Evolutionary conservation across 2,797 vertebrate genomes (phyloP).

Genomic region (Choloepus didactylus): DNA sequence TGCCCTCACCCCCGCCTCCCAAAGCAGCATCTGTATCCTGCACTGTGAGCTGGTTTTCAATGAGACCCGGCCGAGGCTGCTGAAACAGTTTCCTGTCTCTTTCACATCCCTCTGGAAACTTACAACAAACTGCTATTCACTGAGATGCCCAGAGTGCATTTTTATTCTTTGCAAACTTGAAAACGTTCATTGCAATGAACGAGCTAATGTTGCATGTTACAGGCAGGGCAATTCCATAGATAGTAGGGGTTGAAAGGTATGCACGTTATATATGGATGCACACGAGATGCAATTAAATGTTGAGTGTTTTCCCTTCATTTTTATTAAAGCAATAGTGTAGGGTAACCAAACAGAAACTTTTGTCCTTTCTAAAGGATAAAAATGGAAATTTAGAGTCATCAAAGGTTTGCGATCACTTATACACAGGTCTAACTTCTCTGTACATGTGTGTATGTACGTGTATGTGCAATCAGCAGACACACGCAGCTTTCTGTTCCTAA

Average conservation of each 20-base stretch:
- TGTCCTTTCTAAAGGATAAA: neutral
- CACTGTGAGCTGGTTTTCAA: slow-evolving; percentile 76
- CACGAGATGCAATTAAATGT: fast-evolving
- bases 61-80: slow-evolving; percentile 61
- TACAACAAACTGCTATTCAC: slow-evolving; percentile 78
- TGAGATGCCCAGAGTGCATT: neutral
- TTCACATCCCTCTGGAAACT: slow-evolving; percentile 69
- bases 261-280: too few relatives aligned
- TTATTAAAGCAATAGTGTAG: neutral
- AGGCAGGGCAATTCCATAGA: neutral
- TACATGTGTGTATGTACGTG: neutral
- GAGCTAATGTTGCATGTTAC: neutral
- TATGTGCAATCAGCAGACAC: too few relatives aligned
- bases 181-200: neutral
- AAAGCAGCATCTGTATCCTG: slow-evolving; percentile 67
- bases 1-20: neutral
- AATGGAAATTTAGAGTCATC: neutral
- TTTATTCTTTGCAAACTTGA: neutral
- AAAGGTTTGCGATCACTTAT: neutral
- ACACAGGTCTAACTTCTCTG: neutral
- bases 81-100: slow-evolving; percentile 73
- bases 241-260: neutral
- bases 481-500: neutral
- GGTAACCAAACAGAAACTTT: neutral
- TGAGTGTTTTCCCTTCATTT: neutral